Base-by-base conservation (phyloP, 1,140 invertebrate genomes). In the Cydia strobilella region DNA sequence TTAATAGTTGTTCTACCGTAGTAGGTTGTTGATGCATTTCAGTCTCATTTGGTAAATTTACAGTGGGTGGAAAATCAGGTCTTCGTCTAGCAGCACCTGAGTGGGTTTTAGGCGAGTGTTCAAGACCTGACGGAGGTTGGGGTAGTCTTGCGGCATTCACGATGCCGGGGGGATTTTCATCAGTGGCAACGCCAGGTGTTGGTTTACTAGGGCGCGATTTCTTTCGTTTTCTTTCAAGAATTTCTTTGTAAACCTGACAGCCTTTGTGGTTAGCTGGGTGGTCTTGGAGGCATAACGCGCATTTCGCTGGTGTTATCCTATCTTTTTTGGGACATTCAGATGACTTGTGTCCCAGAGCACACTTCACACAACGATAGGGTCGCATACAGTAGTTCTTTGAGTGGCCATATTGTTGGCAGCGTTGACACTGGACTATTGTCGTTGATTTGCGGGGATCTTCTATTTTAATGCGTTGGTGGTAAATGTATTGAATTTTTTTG, bases 371-470 rank as follows among this genome's bases (percentile, higher is more conserved):
- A 1, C 74, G 23, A 51, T 42, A 69, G 3, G 74, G 62, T n/a
- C 62, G 10, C 62, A 75, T 65, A 15, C 74, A 75, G 13, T 75
- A 39, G 12, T 69, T 75, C n/a, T 75, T 69, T 10, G 54, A 13
- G 35, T 75, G 74, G 0, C 88, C 89, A 69, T 82, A 90, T 31
- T 69, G 66, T 76, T 92, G 87, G 72, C 86, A 91, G 10, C 81
- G 76, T 13, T 73, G 72, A 65, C 87, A 90, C 72, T 91, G 87
- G 9, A 76, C 51, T 10, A 87, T 82, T 45, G 39, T 65, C 15
- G 39, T 84, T 1, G 48, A 48, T 82, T 80, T 74, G 80, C 76
- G 42, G 39, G 54, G 10, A 80, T 81, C 77, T 81, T 25, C 74
- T 75, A 72, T 86, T 76, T 2, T 76, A 35, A 2, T 88, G 35